phyloP scores from a whole-genome alignment of 2,113 vertebrate genomes.

The Coregonus clupeaformis region DNA sequence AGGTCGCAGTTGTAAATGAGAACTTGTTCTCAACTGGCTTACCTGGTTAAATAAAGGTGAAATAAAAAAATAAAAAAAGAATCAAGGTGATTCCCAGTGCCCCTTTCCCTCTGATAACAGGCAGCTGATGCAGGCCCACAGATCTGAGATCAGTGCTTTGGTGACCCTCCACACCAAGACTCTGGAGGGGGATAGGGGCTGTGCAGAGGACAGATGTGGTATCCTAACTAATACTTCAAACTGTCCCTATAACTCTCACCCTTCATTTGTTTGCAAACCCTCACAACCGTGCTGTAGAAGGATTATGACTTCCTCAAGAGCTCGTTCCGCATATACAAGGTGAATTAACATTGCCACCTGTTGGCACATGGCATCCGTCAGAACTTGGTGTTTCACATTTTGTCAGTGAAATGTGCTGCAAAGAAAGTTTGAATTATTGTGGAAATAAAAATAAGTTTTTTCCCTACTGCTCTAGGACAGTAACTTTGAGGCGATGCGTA shows the following conservation, averaged over 20 bases:
- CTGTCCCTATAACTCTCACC: background rate
- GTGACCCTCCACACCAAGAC: constrained; percentile 9
- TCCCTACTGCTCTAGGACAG: background rate
- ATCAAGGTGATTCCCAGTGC: background rate
- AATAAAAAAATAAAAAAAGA: too few relatives aligned
- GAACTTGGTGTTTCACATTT: background rate
- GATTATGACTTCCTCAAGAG: constrained; percentile 36
- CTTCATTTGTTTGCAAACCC: background rate
- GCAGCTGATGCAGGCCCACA: constrained; percentile 38
- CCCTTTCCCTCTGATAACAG: background rate
- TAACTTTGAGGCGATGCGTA: constrained; percentile 11
- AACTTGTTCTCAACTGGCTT: too few relatives aligned
- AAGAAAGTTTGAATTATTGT: too few relatives aligned
- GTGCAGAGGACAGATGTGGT: constrained; percentile 9
- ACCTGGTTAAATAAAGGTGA: too few relatives aligned
- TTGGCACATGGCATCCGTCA: background rate
- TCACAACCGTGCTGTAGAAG: constrained; percentile 12
- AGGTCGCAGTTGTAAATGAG: too few relatives aligned
- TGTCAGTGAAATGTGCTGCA: too few relatives aligned
- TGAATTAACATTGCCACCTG: background rate
- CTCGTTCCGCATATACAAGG: constrained; percentile 26
- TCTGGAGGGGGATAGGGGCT: constrained; percentile 1
- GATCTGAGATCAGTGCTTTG: constrained; percentile 38
- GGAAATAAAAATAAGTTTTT: too few relatives aligned
- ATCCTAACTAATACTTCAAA: background rate